A percentile compares a stretch with the other conserved stretches of the same genome.
These are phyloP conservation scores for Trissolcus japonicus DNA, from an alignment of 2,888 invertebrate genomes.

Conservation along the genomic window DNA sequence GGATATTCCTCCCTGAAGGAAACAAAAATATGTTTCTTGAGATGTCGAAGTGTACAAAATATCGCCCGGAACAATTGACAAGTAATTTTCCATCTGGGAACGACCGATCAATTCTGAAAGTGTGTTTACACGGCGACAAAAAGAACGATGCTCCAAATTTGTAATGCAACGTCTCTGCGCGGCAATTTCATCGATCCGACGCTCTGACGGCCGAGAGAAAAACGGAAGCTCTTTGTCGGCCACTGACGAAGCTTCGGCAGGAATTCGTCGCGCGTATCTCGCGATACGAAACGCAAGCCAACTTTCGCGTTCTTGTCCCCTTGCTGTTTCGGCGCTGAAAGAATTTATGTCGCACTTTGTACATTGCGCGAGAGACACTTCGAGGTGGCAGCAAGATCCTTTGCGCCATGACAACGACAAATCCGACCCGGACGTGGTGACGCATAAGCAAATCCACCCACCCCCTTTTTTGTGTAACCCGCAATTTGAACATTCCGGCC, in stretches of 20 bases:
- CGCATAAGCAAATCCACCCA: constrained; percentile 70
- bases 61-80: background rate
- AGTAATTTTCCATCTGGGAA: constrained; percentile 5
- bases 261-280: constrained; percentile 40
- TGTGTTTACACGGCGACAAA: constrained; percentile 20
- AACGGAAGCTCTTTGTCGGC: constrained; percentile 36
- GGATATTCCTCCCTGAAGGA: too few species aligned
- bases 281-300: constrained; percentile 22
- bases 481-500: constrained; percentile 59
- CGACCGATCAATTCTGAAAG: constrained; percentile 19
- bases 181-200: constrained; percentile 33
- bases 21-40: too few species aligned
- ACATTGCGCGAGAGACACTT: constrained; percentile 32
- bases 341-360: constrained; percentile 54
- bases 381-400: constrained; percentile 24
- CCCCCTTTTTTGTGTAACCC: constrained; percentile 25
- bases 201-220: constrained; percentile 22
- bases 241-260: constrained; percentile 48
- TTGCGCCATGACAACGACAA: constrained; percentile 70
- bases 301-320: constrained; percentile 24
- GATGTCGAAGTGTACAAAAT: background rate
- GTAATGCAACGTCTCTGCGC: constrained; percentile 28
- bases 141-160: constrained; percentile 29
- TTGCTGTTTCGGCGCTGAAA: constrained; percentile 15
- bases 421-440: constrained; percentile 71